Base-by-base conservation (phyloP, 2,888 invertebrate genomes). In the Anarsia innoxiella region DNA sequence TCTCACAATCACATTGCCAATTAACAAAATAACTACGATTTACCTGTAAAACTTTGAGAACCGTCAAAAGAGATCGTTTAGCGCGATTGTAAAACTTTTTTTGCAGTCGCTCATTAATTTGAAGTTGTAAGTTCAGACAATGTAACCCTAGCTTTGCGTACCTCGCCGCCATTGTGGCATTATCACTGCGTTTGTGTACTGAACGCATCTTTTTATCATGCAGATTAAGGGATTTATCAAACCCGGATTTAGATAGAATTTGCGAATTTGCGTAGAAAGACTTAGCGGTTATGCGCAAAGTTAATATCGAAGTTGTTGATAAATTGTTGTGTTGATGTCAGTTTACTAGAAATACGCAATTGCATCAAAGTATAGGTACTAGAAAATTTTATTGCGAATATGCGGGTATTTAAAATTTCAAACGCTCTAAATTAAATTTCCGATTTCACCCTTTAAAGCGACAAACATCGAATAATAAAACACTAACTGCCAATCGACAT, bases 31-130 rank as follows among this genome's bases (percentile, higher is more conserved):
- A n/a, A n/a, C n/a, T n/a, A 19, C 19, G 8, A n/a, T n/a, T 9
- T 25, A 30, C 23, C 27, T 27, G 23, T 12, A 11, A 49, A 47
- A 65, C 48, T 74, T 84, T 84, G 75, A 60, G 70, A 64, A 54
- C 51, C 71, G 9, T 19, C 41, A 41, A 35, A 55, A 51, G 44
- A 73, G 79, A 83, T 83, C 74, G 67, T 66, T 72, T 79, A 59
- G 65, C 78, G 63, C 66, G 79, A 83, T 83, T 82, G 79, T 78
- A 70, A 60, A 68, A 74, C 65, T 75, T 83, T 83, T 25, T 83
- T 83, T 80, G 66, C 70, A 60, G 57, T 49, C 58, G 62, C 76
- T 83, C 84, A 83, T 83, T 84, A 83, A 84, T 82, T 84, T 80
- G 73, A 68, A 73, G 31, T 68, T 68, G 73, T 69, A 66, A 64